Base-by-base conservation (phyloP, 2,113 vertebrate species). In the Tragulus kanchil region DNA sequence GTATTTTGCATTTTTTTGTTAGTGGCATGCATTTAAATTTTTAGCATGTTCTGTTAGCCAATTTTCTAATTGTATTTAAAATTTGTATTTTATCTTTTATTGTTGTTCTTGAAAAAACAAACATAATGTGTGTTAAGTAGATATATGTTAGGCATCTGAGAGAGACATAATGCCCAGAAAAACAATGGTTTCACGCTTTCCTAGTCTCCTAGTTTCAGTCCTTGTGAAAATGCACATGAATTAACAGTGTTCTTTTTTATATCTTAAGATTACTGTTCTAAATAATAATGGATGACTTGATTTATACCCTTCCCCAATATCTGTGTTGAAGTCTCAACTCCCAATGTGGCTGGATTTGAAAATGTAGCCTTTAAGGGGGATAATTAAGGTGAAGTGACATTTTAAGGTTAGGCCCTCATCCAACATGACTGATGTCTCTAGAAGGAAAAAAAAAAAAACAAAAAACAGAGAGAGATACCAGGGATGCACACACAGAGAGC, bases 1-100 rank as follows among this genome's bases (percentile, higher is more conserved):
- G 21, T 64, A 56, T 90, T 73, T 94, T 84, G 4, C 58, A 42
- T 3, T 64, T 36, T 82, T 64, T 96, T 73, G n/a, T 56, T 71
- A 56, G 28, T 64, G 62, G n/a, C 21, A 17, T 62, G 1, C 89
- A 50, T 85, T 85, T 69, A 59, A 67, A 85, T 28, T 90, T 89
- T 52, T 23, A 58, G 14, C 28, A 59, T 65, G 3, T 86, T 82
- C 36, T 75, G 64, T 54, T 25, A 56, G 79, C 15, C 36, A 50
- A 91, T n/a, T 90, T 85, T 79, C 13, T 42, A 69, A 48, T 90
- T 90, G 52, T 79, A 4, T 28, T 91, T 28, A 64, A 87, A 92
- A 52, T 17, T 58, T 64, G 1, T 79, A 58, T 62, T 73, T 86
- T 75, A 16, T 59, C 19, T 82, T 89, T 69, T 56, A 61, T 19